Evolutionary conservation across 2,113 vertebrate genomes (phyloP).

Genomic region (Conger conger): DNA sequence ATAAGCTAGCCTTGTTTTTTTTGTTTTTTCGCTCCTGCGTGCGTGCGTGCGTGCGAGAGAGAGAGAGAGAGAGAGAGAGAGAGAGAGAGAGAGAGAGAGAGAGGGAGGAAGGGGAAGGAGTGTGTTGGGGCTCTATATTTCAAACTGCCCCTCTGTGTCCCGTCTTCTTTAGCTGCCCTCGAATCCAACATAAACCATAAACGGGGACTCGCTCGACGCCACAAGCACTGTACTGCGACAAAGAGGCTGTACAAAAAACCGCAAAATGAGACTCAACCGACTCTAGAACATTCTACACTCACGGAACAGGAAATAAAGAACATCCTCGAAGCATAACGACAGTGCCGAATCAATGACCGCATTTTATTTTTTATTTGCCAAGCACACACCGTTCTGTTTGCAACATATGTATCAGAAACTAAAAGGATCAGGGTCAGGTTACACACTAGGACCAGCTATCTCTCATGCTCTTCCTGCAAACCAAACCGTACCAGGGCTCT

Average conservation of each 20-base stretch:
- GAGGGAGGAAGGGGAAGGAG: slow-evolving; percentile 17
- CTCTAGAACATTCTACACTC: not conserved
- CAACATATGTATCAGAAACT: not conserved
- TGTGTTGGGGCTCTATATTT: slow-evolving; percentile 1
- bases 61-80: too few relatives aligned
- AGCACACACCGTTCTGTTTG: not conserved
- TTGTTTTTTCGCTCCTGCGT: too few relatives aligned
- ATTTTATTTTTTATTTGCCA: not conserved
- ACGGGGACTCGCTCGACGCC: not conserved
- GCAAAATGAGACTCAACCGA: not conserved
- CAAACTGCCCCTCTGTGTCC: not conserved
- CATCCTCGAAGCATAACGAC: not conserved
- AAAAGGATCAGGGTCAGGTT: not conserved
- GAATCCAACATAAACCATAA: not conserved
- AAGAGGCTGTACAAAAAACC: not conserved
- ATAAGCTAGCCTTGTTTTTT: slow-evolving; percentile 34
- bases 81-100: slow-evolving; percentile 9
- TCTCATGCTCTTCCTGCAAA: not conserved
- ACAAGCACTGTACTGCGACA: not conserved
- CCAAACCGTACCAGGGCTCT: not conserved
- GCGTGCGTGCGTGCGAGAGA: too few relatives aligned
- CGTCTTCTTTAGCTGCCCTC: not conserved
- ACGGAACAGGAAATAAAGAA: not conserved
- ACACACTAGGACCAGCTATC: not conserved
- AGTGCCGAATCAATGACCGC: not conserved